Percentiles rank a stretch among this genome's conserved stretches.
phyloP scores from a whole-genome alignment of 2,113 vertebrate species.

The Gasterosteus nipponicus region DNA sequence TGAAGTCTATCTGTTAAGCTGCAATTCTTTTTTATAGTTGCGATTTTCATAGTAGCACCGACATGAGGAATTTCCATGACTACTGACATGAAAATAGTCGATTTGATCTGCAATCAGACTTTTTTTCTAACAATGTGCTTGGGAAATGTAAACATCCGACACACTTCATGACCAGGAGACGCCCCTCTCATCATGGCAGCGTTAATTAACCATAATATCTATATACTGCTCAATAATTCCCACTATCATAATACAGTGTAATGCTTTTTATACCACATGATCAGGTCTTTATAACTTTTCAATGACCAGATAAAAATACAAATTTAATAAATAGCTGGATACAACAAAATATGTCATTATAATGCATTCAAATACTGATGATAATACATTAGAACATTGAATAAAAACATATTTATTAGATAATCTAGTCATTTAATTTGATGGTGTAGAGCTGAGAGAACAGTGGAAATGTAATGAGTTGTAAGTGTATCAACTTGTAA shows the following conservation, averaged over 20 bases:
- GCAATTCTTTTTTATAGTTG: neutral
- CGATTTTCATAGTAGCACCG: conserved; percentile 45
- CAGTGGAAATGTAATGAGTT: neutral
- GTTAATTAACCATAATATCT: no score
- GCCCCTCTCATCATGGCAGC: conserved; percentile 31
- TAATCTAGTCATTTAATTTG: neutral
- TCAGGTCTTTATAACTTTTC: no score
- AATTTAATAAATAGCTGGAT: neutral
- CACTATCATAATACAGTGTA: neutral
- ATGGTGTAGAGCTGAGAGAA: neutral
- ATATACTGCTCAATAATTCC: neutral
- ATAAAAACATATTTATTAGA: neutral
- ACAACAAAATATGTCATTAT: neutral
- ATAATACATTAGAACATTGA: no score
- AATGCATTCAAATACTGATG: neutral
- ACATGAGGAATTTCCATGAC: conserved; percentile 19
- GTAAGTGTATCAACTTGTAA: neutral
- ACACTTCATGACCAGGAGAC: conserved; percentile 36
- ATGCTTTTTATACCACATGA: neutral
- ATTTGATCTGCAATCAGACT: conserved; percentile 40
- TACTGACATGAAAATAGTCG: conserved; percentile 46
- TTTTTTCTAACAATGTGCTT: conserved; percentile 44
- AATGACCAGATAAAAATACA: neutral
- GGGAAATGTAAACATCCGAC: conserved; percentile 38
- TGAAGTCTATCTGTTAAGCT: conserved; percentile 17